Base-by-base conservation (phyloP, 2,888 invertebrate genomes). In the Troides oblongomaculatus region DNA sequence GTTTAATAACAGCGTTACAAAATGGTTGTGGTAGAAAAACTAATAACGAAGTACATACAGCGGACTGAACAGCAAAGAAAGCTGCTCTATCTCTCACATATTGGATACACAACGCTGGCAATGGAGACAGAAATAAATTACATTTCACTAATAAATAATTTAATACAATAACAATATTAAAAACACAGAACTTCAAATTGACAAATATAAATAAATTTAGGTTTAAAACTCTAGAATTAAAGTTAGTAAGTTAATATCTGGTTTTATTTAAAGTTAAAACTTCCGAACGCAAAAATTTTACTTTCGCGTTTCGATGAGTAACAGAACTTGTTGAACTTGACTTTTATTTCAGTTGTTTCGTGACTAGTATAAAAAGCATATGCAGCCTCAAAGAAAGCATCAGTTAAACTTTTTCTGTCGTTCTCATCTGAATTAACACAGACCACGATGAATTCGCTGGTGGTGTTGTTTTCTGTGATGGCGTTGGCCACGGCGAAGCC, bases 401-500 rank as follows among this genome's bases (percentile, higher is more conserved):
- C 92, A 92, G 88, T 92, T 81, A 74, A 81, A 81, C 83, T 82
- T 76, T 77, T 79, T 84, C 74, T 69, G 81, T 85, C 83, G 82
- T 80, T 79, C 76, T 74, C 80, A 86, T 78, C 87, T 89, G 88
- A 90, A 90, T 84, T 84, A 90, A 91, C 93, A 93, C 93, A 93
- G 93, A 93, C 93, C 91, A 92, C 89, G 88, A 93, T 93, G 93
- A 93, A 92, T 79, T 93, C 93, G 93, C 89, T 93, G 93, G 93
- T 94, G 93, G 94, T 94, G 89, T 94, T 95, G 88, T 93, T 93
- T 86, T 94, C 94, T 84, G 89, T 95, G 84, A 88, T 94, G 89
- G 93, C 80, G 84, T 79, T 89, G 74, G 84, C 84, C n/a, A 58
- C 23, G 57, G 57, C 57, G 12, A 58, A 58, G 82, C 90, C 92